Base-by-base conservation (phyloP, 2,113 vertebrate genomes). In the Phoenicopterus ruber region DNA sequence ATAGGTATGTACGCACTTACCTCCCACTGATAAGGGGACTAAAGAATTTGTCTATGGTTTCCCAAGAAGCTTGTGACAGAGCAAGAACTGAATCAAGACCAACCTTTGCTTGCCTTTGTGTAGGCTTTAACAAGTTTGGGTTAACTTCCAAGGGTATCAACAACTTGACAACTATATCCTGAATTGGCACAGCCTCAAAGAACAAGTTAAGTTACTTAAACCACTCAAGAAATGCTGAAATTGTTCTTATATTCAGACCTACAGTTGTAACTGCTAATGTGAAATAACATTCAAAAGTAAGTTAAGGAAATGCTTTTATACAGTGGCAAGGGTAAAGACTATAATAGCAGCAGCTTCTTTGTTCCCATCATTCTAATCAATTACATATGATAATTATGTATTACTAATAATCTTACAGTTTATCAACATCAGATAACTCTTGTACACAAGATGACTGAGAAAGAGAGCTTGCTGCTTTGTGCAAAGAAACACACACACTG, bases 21-120 rank as follows among this genome's bases (percentile, higher is more conserved):
- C 44, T 71, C 32, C 38, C 26, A 47, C 42, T 24, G 42, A 47
- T 10, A n/a, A 0, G 0, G 24, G 44, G 31, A 55, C 66, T 59
- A 67, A 74, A 84, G 52, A 38, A 72, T 79, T 67, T 70, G 52
- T 31, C 52, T 15, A 1, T 6, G 13, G 19, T 73, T 82, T 87
- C 59, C 50, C 72, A 62, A 47, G 7, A 84, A 82, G 28, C 13
- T 42, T 46, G n/a, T 26, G 42, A 44, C 67, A 77, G 34, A 88
- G 29, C 49, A 82, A 78, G 54, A 72, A 86, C 3, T 65, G 19
- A 89, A 86, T 70, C 46, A 74, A 81, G 55, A 81, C 11, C 69
- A 89, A 49, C 14, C 6, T 84, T 55, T 38, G 5, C 42, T 67
- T 71, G 47, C 10, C 44, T 85, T 81, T 78, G 25, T 70, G 28